Evolutionary conservation across 2,113 vertebrate genomes (phyloP).

Genomic region (Dasypus novemcinctus): DNA sequence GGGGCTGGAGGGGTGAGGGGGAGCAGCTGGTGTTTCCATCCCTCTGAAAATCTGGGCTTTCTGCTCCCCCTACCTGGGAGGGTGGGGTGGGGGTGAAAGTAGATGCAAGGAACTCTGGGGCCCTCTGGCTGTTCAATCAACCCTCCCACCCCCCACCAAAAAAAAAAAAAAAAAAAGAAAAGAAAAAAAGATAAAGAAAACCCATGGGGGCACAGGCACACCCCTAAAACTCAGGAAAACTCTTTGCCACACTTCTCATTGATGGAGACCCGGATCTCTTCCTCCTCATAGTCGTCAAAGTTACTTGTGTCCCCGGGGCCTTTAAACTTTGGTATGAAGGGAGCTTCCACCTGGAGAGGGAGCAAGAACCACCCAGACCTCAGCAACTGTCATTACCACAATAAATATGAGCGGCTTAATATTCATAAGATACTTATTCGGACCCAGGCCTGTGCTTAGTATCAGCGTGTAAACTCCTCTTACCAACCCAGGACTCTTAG

Average conservation of each 20-base stretch:
- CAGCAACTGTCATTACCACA: slow-evolving; percentile 3
- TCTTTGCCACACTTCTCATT: slow-evolving; percentile 95
- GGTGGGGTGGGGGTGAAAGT: slow-evolving; percentile 54
- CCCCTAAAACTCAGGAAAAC: slow-evolving; percentile 93
- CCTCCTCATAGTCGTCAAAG: slow-evolving; percentile 96
- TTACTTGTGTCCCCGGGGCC: slow-evolving; percentile 95
- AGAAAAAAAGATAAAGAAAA: slow-evolving; percentile 48
- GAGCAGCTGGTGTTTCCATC: slow-evolving; percentile 44
- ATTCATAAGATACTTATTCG: neutral
- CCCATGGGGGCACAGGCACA: slow-evolving; percentile 64
- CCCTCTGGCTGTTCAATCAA: slow-evolving; percentile 74
- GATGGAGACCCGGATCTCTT: slow-evolving; percentile 93
- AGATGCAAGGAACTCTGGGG: slow-evolving; percentile 70
- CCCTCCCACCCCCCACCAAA: too few species aligned
- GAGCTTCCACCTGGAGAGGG: slow-evolving; percentile 89
- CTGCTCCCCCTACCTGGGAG: slow-evolving; percentile 53
- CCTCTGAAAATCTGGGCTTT: slow-evolving; percentile 40
- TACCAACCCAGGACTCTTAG: neutral
- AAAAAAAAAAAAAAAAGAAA: neutral
- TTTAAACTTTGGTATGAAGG: slow-evolving; percentile 95
- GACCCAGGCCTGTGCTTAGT: neutral
- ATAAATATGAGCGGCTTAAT: slow-evolving; percentile 41
- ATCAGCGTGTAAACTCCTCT: neutral
- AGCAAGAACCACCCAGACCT: slow-evolving; percentile 33
- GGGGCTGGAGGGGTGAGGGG: neutral